Conservation (phyloP, 2,797 vertebrate species). For the Molossus alvarezi region DNA sequence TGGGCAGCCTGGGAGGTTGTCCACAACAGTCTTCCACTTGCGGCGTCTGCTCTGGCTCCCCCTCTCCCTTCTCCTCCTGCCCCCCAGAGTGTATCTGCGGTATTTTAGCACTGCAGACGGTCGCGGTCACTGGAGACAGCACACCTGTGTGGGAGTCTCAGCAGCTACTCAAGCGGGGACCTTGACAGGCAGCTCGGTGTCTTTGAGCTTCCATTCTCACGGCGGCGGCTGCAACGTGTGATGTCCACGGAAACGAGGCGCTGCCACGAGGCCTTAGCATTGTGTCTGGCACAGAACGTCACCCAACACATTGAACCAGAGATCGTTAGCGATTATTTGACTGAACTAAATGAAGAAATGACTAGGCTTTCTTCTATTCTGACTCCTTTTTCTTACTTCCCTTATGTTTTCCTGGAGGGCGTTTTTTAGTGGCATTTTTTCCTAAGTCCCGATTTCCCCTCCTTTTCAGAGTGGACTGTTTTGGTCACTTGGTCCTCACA, state of each 20-base stretch:
- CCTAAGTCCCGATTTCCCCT: not conserved
- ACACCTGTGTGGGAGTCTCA: not conserved
- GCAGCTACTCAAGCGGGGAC: not conserved
- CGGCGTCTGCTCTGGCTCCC: not conserved
- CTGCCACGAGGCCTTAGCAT: not conserved
- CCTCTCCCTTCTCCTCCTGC: not conserved
- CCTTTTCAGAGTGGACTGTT: not conserved
- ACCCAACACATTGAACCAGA: not conserved
- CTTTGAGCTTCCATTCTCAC: not conserved
- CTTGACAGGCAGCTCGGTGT: not conserved
- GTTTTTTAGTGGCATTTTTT: not conserved
- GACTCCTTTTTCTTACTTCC: not conserved
- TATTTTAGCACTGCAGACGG: not conserved
- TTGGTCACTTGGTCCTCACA: not conserved
- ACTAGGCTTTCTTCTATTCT: not conserved
- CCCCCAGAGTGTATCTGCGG: no score
- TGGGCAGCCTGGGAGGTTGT: not conserved
- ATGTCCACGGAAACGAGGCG: not conserved
- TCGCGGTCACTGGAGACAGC: not conserved
- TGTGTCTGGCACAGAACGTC: rapidly evolving
- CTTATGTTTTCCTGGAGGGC: not conserved
- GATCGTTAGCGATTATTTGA: not conserved
- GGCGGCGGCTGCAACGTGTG: not conserved
- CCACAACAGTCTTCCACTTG: not conserved
- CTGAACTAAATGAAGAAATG: not conserved